Conservation (phyloP, 2,888 invertebrate species). For the Furcula furcula region DNA sequence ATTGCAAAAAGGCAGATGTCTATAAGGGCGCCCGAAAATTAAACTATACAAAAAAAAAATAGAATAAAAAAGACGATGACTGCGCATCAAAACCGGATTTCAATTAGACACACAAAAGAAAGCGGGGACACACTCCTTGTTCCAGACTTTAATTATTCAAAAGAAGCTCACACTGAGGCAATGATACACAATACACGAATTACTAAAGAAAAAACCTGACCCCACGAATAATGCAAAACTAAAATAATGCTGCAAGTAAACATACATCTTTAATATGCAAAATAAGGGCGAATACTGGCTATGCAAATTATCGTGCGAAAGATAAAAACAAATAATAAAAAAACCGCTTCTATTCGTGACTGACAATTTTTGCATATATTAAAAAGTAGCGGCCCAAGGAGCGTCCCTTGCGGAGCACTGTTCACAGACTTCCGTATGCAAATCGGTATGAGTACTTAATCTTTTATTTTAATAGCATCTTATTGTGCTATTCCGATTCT, state of each 20-base stretch:
- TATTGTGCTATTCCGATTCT: constrained; percentile 72
- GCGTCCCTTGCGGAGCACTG: constrained; percentile 56
- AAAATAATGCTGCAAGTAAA: constrained; percentile 76
- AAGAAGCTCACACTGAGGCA: constrained; percentile 62
- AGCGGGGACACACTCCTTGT: constrained; percentile 72
- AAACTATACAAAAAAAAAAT: constrained; percentile 58
- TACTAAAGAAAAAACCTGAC: constrained; percentile 68
- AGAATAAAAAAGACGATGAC: constrained; percentile 74
- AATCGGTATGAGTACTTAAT: constrained; percentile 68
- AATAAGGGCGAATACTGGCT: constrained; percentile 71
- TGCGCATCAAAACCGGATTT: constrained; percentile 75
- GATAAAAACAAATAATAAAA: constrained; percentile 75
- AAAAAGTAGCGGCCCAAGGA: constrained; percentile 47
- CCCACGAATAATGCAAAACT: constrained; percentile 63
- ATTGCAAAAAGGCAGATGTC: constrained; percentile 72
- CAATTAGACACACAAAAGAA: constrained; percentile 74
- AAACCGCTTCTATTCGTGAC: constrained; percentile 72
- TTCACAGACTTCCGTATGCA: constrained; percentile 76
- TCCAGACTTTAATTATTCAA: constrained; percentile 72
- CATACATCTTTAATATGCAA: constrained; percentile 72
- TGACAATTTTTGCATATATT: constrained; percentile 73
- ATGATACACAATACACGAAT: constrained; percentile 65
- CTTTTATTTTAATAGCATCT: constrained; percentile 80
- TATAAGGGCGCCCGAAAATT: constrained; percentile 55
- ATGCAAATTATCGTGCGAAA: constrained; percentile 79